These are phyloP conservation scores for Pseudeuparius sepicola DNA, from an alignment of 2,888 invertebrate species.

Conservation along the genomic window DNA sequence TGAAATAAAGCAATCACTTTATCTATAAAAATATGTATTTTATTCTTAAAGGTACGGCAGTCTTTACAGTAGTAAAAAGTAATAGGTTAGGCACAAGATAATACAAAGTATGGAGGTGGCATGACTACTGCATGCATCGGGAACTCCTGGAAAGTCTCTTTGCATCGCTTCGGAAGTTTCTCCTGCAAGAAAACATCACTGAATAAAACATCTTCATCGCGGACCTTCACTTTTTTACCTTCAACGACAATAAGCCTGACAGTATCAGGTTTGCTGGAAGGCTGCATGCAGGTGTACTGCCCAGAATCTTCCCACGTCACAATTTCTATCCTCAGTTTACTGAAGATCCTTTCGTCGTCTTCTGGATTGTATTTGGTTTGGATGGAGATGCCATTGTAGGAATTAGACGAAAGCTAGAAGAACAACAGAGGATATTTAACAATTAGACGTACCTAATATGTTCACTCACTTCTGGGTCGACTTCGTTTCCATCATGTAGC, in stretches of 20 bases:
- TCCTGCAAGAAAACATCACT: constrained; percentile 34
- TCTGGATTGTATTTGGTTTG: constrained; percentile 52
- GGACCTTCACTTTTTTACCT: constrained; percentile 40
- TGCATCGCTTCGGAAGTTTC: constrained; percentile 56
- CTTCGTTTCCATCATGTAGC: constrained; percentile 46
- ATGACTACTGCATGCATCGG: too few relatives aligned
- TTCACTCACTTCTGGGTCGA: constrained; percentile 47
- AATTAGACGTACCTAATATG: too few relatives aligned
- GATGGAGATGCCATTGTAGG: constrained; percentile 41
- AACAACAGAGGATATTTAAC: too few relatives aligned
- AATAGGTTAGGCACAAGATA: too few relatives aligned
- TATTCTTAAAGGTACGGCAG: too few relatives aligned
- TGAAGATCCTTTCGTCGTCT: constrained; percentile 43
- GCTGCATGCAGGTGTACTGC: constrained; percentile 57
- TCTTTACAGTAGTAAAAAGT: too few relatives aligned
- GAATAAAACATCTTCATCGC: neutral
- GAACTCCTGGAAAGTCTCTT: constrained; percentile 46
- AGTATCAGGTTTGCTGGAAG: constrained; percentile 46
- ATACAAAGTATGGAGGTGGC: too few relatives aligned
- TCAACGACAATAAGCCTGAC: constrained; percentile 54
- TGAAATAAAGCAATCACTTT: too few relatives aligned
- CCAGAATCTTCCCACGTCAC: constrained; percentile 46
- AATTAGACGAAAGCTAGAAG: too few relatives aligned
- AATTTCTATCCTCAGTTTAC: constrained; percentile 50
- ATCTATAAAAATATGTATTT: too few relatives aligned